phyloP scores from a whole-genome alignment of 2,113 vertebrate genomes.

The Cynocephalus volans region DNA sequence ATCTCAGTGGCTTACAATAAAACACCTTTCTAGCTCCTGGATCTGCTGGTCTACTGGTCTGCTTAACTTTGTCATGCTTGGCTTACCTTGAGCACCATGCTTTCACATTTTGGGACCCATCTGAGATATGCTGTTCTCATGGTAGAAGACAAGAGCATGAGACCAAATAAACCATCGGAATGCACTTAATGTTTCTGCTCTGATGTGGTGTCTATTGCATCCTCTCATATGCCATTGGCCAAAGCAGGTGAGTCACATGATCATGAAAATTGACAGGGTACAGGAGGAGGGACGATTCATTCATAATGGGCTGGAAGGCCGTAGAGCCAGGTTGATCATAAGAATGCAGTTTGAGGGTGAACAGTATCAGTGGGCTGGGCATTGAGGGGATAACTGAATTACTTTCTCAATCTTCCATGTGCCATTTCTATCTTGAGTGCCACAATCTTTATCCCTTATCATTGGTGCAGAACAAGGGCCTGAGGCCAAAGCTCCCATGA shows the following conservation, averaged over 20 bases:
- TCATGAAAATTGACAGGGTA: background rate
- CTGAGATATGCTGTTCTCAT: background rate
- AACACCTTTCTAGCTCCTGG: background rate
- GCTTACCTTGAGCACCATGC: background rate
- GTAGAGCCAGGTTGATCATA: background rate
- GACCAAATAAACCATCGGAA: background rate
- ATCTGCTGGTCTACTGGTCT: background rate
- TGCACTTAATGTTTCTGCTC: background rate
- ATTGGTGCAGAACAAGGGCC: background rate
- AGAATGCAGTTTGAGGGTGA: background rate
- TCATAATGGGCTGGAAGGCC: background rate
- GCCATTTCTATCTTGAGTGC: background rate
- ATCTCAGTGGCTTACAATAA: background rate
- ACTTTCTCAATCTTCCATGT: background rate
- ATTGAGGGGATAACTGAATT: background rate
- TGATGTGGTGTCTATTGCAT: background rate
- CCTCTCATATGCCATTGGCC: background rate
- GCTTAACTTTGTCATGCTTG: background rate
- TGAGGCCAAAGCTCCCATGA: background rate
- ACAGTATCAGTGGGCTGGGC: background rate
- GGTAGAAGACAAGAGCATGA: background rate
- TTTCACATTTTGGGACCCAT: background rate
- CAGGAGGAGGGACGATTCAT: background rate
- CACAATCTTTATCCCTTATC: background rate
- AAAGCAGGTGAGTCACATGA: background rate